These are phyloP conservation scores for Euphonia xanthogaster DNA, from an alignment of 2,797 vertebrate genomes.

Conservation along the genomic window DNA sequence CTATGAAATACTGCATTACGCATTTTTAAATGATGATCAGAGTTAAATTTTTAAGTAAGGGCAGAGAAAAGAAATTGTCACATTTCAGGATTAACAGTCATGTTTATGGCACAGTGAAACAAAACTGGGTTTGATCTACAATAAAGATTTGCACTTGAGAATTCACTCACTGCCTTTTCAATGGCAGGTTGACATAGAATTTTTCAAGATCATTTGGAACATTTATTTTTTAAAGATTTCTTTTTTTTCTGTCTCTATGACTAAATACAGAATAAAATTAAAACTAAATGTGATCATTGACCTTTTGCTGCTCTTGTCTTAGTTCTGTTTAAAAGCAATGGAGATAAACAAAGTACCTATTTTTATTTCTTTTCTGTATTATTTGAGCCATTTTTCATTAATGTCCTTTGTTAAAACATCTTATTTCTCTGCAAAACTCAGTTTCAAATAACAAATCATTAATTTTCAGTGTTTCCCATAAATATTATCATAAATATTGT, in stretches of 20 bases:
- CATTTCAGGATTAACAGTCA: not conserved
- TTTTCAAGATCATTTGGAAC: not conserved
- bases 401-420: not conserved
- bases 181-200: not conserved
- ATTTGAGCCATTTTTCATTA: not conserved
- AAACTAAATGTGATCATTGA: not conserved
- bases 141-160: not conserved
- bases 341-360: not conserved
- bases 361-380: not conserved
- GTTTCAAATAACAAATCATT: not conserved
- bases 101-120: not conserved
- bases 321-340: not conserved
- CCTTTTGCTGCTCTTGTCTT: not conserved
- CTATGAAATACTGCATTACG: not conserved
- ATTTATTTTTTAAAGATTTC: not conserved
- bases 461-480: not conserved
- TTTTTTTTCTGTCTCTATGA: not conserved
- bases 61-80: not conserved
- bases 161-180: not conserved
- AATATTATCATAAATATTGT: not conserved
- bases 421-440: not conserved
- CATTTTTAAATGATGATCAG: not conserved
- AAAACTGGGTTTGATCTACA: not conserved
- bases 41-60: not conserved
- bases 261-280: not conserved